Percentiles rank a stretch among this genome's conserved stretches.
These are phyloP conservation scores for Steatocranus sp. DNA, from an alignment of 2,797 vertebrate genomes.

Conservation along the genomic window DNA sequence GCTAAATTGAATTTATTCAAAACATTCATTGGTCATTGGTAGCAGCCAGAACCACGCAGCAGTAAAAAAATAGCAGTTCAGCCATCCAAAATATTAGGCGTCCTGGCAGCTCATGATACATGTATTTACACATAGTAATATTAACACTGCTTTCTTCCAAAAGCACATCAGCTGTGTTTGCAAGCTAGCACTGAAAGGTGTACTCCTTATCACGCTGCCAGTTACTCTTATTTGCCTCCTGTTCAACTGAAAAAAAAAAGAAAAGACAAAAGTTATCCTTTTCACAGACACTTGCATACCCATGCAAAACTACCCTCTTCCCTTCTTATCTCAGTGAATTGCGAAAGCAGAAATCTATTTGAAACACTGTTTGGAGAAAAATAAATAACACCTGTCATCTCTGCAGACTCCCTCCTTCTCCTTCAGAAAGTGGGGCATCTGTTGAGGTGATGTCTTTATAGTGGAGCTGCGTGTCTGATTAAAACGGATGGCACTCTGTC, in stretches of 20 bases:
- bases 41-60: background rate
- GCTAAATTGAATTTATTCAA: conserved; percentile 22
- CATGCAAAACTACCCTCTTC: background rate
- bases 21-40: background rate
- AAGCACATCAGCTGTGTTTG: conserved; percentile 19
- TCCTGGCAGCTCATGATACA: background rate
- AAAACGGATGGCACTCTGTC: conserved; percentile 53
- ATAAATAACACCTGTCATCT: conserved; percentile 38
- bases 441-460: conserved; percentile 61
- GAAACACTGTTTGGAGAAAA: conserved; percentile 11
- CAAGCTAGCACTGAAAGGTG: conserved; percentile 8
- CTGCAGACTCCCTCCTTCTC: background rate
- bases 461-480: conserved; percentile 50
- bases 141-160: background rate
- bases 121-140: conserved; percentile 1
- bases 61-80: conserved; percentile 17
- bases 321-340: background rate
- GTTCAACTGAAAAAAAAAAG: background rate
- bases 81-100: conserved; percentile 15
- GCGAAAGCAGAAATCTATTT: conserved; percentile 5
- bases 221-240: conserved; percentile 29
- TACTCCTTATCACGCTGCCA: conserved; percentile 34
- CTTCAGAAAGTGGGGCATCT: conserved; percentile 46
- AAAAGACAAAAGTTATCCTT: background rate
- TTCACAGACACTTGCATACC: background rate